Conservation (phyloP, 2,113 vertebrate genomes). For the Chionomys nivalis region DNA sequence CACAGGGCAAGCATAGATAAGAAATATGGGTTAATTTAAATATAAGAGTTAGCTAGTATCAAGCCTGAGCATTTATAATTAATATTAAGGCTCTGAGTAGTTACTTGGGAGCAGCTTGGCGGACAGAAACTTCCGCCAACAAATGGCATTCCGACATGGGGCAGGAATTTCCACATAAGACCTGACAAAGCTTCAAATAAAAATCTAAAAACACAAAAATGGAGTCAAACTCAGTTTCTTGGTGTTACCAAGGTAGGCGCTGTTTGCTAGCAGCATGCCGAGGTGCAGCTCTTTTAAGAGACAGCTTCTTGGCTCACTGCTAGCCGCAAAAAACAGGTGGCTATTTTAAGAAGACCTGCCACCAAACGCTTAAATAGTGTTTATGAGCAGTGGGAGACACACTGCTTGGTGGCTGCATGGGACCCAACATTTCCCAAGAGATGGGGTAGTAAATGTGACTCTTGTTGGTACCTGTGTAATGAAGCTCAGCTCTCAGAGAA, state of each 20-base stretch:
- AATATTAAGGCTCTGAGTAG: background rate
- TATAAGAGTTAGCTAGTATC: background rate
- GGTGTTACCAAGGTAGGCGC: too few species aligned
- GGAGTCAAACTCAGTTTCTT: background rate
- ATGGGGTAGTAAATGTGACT: background rate
- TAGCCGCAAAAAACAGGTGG: rapidly evolving
- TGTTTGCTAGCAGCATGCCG: background rate
- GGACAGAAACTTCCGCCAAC: background rate
- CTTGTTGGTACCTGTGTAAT: background rate
- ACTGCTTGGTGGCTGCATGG: background rate
- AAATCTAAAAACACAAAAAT: background rate
- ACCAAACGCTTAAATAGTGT: background rate
- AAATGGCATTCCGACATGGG: rapidly evolving
- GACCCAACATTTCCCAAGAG: background rate
- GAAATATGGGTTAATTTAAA: background rate
- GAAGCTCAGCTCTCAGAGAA: background rate
- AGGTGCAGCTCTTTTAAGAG: background rate
- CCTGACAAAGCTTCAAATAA: background rate
- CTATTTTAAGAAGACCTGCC: background rate
- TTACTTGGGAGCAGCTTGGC: background rate
- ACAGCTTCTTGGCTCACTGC: background rate
- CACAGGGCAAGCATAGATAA: too few species aligned
- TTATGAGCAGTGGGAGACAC: background rate
- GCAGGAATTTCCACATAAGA: background rate
- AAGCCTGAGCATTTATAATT: background rate